Conservation (phyloP, 2,113 vertebrate genomes). For the Phalacrocorax aristotelis region DNA sequence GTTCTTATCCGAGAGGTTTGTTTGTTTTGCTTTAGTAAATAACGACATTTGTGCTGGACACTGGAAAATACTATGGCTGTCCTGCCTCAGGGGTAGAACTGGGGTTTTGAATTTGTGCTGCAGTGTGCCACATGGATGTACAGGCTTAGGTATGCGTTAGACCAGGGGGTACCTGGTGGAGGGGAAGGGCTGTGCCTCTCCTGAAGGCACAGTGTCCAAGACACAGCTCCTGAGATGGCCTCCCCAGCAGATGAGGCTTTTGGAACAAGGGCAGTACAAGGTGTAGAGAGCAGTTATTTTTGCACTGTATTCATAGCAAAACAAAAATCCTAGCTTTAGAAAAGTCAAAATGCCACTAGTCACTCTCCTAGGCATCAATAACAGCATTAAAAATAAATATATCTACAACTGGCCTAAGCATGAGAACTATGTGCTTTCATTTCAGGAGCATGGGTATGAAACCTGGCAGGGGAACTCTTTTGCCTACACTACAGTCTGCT, state of each 20-base stretch:
- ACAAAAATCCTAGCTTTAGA: not conserved
- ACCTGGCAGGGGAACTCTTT: not conserved
- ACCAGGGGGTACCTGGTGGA: rapidly evolving
- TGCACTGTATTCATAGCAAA: not conserved
- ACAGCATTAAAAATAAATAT: not conserved
- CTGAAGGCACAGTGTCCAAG: not conserved
- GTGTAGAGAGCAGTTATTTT: not conserved
- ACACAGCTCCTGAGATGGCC: not conserved
- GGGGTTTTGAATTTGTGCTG: not conserved
- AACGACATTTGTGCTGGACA: not conserved
- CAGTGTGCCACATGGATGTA: not conserved
- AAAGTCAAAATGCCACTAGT: not conserved
- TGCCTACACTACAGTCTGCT: not conserved
- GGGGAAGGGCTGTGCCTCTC: not conserved
- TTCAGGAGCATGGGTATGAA: not conserved
- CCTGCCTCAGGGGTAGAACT: not conserved
- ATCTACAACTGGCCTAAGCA: not conserved
- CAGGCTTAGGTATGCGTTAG: not conserved
- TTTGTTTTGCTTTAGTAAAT: slow-evolving; percentile 19
- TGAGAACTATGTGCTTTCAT: not conserved
- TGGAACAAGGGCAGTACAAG: not conserved
- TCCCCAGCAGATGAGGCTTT: not conserved
- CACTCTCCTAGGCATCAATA: not conserved
- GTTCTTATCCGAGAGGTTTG: not conserved
- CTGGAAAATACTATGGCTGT: not conserved